Evolutionary conservation across 2,113 vertebrate genomes (phyloP).

Genomic region (Sciurus niger): DNA sequence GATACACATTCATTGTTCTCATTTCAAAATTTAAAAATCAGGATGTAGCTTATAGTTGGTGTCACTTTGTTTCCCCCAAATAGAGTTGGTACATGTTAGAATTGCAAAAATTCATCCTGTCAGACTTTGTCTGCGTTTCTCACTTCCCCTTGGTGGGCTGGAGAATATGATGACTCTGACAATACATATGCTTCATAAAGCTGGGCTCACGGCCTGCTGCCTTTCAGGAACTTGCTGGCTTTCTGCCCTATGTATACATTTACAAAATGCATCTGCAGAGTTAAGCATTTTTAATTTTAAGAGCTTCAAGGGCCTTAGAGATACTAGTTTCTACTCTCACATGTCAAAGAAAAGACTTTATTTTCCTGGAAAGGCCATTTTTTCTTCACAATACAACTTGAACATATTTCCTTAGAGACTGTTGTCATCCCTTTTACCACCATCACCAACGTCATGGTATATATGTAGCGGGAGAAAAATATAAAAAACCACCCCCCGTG

Average conservation of each 20-base stretch:
- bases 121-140: background rate
- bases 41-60: background rate
- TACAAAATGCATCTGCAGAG: constrained; percentile 49
- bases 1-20: background rate
- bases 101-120: background rate
- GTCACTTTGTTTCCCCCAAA: background rate
- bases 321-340: constrained; percentile 41
- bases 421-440: background rate
- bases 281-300: constrained; percentile 69
- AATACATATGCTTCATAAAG: background rate
- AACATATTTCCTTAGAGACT: background rate
- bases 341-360: constrained; percentile 19
- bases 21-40: constrained; percentile 20
- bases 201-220: constrained; percentile 48
- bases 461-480: background rate
- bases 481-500: background rate
- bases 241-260: constrained; percentile 35
- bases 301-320: background rate
- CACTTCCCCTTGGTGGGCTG: constrained; percentile 11
- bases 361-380: constrained; percentile 27
- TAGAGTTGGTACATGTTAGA: background rate
- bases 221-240: constrained; percentile 68
- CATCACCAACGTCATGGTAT: background rate
- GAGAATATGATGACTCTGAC: constrained; percentile 69
- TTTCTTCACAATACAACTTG: background rate